Percentiles rank a stretch among this genome's conserved stretches.
phyloP scores from a whole-genome alignment of 2,797 vertebrate genomes.

The Rhynchotus rufescens region DNA sequence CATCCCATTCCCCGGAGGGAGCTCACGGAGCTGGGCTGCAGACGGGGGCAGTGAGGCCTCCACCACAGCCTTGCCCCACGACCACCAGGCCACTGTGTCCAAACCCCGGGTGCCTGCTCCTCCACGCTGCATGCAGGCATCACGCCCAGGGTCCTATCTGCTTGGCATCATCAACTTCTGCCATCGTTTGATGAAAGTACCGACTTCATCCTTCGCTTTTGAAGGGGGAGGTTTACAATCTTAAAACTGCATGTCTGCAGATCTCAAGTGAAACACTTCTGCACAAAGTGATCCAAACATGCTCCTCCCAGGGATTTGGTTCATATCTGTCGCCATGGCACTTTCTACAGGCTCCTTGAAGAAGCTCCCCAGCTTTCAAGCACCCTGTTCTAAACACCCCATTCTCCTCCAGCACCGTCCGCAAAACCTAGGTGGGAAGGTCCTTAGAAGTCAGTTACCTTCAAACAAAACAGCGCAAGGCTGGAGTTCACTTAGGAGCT shows the following conservation, averaged over 20 bases:
- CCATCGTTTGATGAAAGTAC: no score
- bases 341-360: neutral
- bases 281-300: neutral
- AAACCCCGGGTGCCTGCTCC: neutral
- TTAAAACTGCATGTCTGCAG: neutral
- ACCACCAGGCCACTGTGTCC: neutral
- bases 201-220: neutral
- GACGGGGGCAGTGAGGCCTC: neutral
- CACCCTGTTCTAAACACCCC: neutral
- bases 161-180: neutral
- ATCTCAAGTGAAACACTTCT: neutral
- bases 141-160: neutral
- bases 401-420: neutral
- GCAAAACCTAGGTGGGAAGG: neutral
- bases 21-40: neutral
- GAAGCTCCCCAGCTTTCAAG: neutral
- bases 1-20: neutral
- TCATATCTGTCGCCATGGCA: neutral
- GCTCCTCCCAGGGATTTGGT: neutral
- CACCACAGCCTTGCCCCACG: neutral
- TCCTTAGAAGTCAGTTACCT: neutral
- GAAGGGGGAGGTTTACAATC: neutral
- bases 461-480: neutral
- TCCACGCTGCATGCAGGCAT: rapidly evolving
- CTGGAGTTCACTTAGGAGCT: neutral